Conservation (phyloP, 2,888 invertebrate genomes). For the Synanthedon formicaeformis region DNA sequence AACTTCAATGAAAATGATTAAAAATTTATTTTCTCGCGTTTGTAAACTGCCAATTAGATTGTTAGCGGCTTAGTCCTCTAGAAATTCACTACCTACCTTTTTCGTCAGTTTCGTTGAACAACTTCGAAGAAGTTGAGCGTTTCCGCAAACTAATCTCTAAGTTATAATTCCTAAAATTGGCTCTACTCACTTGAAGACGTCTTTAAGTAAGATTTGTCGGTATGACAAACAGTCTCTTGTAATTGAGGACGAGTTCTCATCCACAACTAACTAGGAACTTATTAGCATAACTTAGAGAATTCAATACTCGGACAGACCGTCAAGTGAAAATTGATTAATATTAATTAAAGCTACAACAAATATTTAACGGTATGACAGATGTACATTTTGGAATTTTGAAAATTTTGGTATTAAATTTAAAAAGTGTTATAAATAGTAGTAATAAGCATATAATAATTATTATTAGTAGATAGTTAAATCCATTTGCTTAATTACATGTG, state of each 20-base stretch:
- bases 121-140: conserved; percentile 14
- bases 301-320: conserved; percentile 2
- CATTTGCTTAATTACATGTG: too few species aligned
- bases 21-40: neutral
- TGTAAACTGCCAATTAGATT: too few species aligned
- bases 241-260: conserved; percentile 20
- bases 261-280: conserved; percentile 26
- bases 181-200: conserved; percentile 25
- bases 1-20: neutral
- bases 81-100: neutral
- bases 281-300: conserved; percentile 23
- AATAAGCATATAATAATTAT: too few species aligned
- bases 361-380: too few species aligned
- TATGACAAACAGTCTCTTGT: conserved; percentile 22
- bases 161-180: conserved; percentile 26
- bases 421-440: too few species aligned
- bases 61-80: too few species aligned
- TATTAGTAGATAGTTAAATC: too few species aligned
- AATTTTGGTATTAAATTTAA: too few species aligned
- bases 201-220: conserved; percentile 25
- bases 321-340: conserved; percentile 1
- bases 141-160: conserved; percentile 36
- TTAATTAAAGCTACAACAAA: neutral
- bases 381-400: too few species aligned
- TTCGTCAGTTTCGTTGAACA: neutral